Percentiles rank a stretch among this genome's conserved stretches.
Evolutionary conservation across 1,140 invertebrate genomes (phyloP).

Genomic region (Tetramorium alpestre): DNA sequence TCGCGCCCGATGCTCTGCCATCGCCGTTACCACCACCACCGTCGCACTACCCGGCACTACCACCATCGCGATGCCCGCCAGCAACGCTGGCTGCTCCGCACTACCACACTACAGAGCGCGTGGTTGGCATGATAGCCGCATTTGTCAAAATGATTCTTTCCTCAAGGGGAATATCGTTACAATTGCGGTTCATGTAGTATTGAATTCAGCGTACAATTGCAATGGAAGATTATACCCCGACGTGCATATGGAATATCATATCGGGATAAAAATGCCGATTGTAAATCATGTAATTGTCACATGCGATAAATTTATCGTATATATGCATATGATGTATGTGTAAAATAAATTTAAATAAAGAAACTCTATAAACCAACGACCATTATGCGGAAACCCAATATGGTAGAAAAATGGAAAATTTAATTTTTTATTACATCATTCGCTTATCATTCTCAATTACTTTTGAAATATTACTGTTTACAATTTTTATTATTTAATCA

Average conservation of each 20-base stretch:
- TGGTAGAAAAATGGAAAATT: no score
- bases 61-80: neutral
- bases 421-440: no score
- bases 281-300: neutral
- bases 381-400: no score
- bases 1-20: neutral
- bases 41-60: neutral
- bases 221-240: neutral
- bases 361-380: neutral
- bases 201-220: conserved; percentile 1
- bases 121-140: conserved; percentile 29
- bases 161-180: conserved; percentile 30
- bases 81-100: neutral
- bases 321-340: neutral
- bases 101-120: neutral
- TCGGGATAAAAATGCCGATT: neutral
- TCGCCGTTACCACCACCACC: conserved; percentile 12
- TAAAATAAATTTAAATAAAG: neutral
- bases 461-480: no score
- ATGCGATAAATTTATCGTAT: neutral
- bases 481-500: no score
- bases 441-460: no score
- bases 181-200: conserved; percentile 31
- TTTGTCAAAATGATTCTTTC: conserved; percentile 40
- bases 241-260: neutral